Conservation (phyloP, 53 echinoderm and acorn worm genomes). For the Luidia sarsii region DNA sequence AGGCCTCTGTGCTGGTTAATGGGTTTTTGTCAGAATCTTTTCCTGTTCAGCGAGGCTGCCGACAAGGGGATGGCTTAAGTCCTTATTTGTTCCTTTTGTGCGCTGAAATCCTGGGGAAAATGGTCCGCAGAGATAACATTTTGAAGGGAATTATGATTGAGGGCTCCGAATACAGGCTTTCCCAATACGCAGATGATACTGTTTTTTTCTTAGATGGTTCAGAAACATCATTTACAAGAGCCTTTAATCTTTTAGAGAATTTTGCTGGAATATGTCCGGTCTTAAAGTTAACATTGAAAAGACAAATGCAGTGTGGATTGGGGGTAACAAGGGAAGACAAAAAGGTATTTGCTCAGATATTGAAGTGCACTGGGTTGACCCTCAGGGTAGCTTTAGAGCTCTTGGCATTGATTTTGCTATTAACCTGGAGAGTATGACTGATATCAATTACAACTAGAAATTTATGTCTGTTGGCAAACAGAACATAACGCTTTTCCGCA, state of each 20-base stretch:
- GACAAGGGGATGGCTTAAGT: background rate
- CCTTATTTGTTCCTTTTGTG: conserved; percentile 15
- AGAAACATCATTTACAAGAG: background rate
- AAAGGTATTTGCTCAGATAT: background rate
- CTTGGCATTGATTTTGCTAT: background rate
- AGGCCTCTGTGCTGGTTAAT: background rate
- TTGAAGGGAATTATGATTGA: background rate
- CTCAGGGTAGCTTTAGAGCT: background rate
- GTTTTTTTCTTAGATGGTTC: background rate
- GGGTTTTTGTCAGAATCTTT: background rate
- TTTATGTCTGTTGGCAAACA: too few species aligned
- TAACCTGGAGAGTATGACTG: background rate
- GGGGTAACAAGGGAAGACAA: background rate
- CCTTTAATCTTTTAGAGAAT: background rate
- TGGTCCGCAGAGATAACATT: conserved; percentile 7
- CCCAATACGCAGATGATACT: conserved; percentile 23
- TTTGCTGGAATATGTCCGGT: background rate
- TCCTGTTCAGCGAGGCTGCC: background rate
- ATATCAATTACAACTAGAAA: background rate
- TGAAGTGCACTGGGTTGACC: background rate
- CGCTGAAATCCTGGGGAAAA: background rate
- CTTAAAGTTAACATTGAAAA: conserved; percentile 4
- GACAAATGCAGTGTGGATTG: conserved; percentile 6
- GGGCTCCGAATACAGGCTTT: background rate
- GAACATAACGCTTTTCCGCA: too few species aligned